Conservation (phyloP, 2,797 vertebrate species). For the Pseudotriccus pelzelni region DNA sequence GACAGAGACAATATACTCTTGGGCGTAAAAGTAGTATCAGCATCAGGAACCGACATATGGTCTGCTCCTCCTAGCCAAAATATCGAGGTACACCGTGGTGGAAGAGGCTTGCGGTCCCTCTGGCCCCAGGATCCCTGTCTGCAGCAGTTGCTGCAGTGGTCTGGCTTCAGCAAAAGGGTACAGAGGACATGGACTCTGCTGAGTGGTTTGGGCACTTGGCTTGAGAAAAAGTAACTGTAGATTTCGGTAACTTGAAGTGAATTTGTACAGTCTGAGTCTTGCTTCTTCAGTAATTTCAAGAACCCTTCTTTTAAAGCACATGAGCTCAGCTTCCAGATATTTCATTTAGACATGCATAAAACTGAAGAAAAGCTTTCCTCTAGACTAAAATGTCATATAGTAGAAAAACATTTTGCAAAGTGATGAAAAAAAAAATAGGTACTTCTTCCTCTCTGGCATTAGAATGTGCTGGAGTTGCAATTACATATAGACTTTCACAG, state of each 20-base stretch:
- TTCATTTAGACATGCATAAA: background rate
- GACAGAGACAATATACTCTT: background rate
- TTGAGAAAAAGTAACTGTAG: background rate
- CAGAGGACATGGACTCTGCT: background rate
- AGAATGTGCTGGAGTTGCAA: background rate
- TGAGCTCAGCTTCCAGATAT: background rate
- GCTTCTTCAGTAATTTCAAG: background rate
- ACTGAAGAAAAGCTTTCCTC: background rate
- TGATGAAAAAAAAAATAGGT: background rate
- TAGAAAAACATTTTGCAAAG: background rate
- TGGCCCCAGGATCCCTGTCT: background rate
- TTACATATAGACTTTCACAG: background rate
- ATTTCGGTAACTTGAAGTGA: background rate
- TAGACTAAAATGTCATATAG: background rate
- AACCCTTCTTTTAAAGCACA: background rate
- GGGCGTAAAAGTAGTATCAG: background rate
- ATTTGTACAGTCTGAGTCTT: background rate
- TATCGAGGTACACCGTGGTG: rapidly evolving
- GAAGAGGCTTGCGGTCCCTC: background rate
- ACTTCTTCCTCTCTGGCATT: background rate
- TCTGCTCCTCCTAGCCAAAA: background rate
- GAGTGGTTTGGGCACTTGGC: background rate
- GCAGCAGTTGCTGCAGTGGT: background rate
- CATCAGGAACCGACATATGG: background rate
- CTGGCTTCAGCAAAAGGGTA: background rate